Evolutionary conservation across 2,113 vertebrate species (phyloP).

Genomic region (Spea bombifrons): DNA sequence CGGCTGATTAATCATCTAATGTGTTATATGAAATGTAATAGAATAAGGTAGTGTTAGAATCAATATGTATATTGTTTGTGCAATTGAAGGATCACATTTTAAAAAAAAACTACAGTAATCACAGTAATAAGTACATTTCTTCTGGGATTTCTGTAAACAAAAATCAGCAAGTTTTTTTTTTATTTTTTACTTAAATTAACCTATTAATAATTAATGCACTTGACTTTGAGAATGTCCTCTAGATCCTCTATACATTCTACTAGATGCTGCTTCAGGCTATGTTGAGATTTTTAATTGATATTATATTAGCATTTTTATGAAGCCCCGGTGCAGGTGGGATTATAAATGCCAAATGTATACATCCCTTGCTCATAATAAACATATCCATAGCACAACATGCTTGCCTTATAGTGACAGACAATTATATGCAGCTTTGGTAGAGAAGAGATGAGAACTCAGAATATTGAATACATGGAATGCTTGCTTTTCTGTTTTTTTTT

Average conservation of each 20-base stretch:
- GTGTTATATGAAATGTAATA: no score
- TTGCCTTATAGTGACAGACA: no score
- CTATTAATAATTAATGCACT: slow-evolving; percentile 25
- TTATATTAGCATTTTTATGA: slow-evolving; percentile 43
- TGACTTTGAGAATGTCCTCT: not conserved
- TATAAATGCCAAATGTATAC: slow-evolving; percentile 23
- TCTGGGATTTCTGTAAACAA: slow-evolving; percentile 12
- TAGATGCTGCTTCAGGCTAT: slow-evolving; percentile 21
- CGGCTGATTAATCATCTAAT: not conserved
- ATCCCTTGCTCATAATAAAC: not conserved
- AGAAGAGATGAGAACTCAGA: no score
- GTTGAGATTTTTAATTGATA: not conserved
- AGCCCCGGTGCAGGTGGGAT: slow-evolving; percentile 7
- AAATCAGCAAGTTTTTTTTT: slow-evolving; percentile 17
- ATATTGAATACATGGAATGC: no score
- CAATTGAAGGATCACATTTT: no score
- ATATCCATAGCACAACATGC: slow-evolving; percentile 2
- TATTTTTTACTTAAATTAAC: slow-evolving; percentile 34
- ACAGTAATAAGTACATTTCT: slow-evolving; percentile 20
- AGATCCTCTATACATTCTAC: slow-evolving; percentile 24
- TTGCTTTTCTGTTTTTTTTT: no score
- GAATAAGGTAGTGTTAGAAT: no score
- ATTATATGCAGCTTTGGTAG: no score
- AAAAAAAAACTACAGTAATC: no score
- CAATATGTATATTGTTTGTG: no score